Evolutionary conservation across 2,113 vertebrate genomes (phyloP), one percentile per base, ranked within the genome.

Genomic region (Cyprinus carpio): DNA sequence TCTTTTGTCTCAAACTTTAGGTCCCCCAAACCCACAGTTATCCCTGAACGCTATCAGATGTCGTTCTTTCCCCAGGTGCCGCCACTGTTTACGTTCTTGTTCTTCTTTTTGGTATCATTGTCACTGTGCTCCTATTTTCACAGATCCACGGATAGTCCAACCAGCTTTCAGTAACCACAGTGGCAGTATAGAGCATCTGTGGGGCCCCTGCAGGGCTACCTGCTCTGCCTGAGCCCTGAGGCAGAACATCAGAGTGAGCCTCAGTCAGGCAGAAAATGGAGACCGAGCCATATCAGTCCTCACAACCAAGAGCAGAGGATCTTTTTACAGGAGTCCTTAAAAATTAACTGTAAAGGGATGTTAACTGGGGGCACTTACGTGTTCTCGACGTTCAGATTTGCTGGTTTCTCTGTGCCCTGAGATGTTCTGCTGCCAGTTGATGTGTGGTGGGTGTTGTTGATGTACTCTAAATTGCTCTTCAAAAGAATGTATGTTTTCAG

Each of bases 261-360:
- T 90, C 94, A 92, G 88, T 88, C 92, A 92, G 87, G 91, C 92
- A 90, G 91, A 93, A 94, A 94, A 94, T 93, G 89, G 91, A 91
- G 89, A 89, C 90, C 80, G 84, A 83, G 85, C 87, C 89, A 89
- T 88, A 87, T 80, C 2, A 89, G 82, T 82, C 71, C 71, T 6
- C 18, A 84, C 82, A 91, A 91, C 89, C 88, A 89, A 87, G 85
- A 90, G 89, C 89, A 89, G 67, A 89, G 90, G 87, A 91, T 90
- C 85, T 88, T 93, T 93, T 43, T 92, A 87, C 90, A 89, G 87
- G 80, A 87, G 49, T 65, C 85, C 81, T 84, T 91, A 87, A 92
- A 92, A 93, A 90, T 91, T 87, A 90, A 92, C 88, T 69, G 88
- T 86, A 74, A 87, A 75, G 75, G 86, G 87, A 90, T 56, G 82